Base-by-base conservation (phyloP, 2,888 invertebrate species). In the Drosophila kambysellisi region DNA sequence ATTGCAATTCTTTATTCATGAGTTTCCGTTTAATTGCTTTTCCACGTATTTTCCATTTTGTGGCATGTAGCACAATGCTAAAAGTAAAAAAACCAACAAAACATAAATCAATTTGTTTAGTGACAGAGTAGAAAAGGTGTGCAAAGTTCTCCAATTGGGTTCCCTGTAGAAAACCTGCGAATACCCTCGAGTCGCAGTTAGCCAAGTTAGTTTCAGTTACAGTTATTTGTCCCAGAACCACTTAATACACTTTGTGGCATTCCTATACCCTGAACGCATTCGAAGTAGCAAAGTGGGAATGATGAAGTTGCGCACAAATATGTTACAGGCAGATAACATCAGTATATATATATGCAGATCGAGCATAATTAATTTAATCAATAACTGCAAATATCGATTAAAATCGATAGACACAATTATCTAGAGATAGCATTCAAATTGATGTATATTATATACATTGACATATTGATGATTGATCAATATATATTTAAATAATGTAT, bases 1-100 rank as follows among this genome's bases (percentile, higher is more conserved):
- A 77, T 78, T 77, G 70, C 63, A 61, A 51, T 77, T 77, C 62
- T 65, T 59, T 59, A 58, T 58, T 65, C 60, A 60, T 73, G 56
- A 71, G 65, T 65, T 65, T 65, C 43, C 33, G 72, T 76, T 72
- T 63, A 76, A 68, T 64, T 76, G 53, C 68, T 69, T 69, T 61
- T 33, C 50, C 15, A 30, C 46, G 12, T 37, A 30, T 35, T 62
- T 32, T 43, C 25, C 53, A 46, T n/a, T 53, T 43, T 63, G 62
- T 73, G 63, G 70, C 74, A 77, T 73, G 78, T 77, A 66, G 78
- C 78, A 77, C 78, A 70, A 61, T 70, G 70, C 77, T 74, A 74
- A 70, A 78, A 70, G 67, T 67, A 74, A 60, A 50, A 46, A 56
- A 37, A 62, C 25, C 33, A 41, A 62, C 17, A 53, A 46, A 50